Evolutionary conservation across 2,888 invertebrate genomes (phyloP).

Genomic region (Lasioglossum morio): DNA sequence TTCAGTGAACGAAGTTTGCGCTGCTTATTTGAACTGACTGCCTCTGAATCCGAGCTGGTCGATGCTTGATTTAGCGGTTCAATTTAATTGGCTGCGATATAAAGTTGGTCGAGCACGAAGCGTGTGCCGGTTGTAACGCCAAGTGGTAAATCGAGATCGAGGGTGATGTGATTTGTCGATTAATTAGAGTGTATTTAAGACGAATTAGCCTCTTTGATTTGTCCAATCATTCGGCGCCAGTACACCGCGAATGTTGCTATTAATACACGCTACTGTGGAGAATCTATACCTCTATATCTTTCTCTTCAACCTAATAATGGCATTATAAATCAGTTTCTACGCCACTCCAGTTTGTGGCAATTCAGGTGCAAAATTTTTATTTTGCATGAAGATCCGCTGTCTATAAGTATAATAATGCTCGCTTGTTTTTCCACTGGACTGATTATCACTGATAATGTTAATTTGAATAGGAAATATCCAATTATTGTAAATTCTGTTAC

Average conservation of each 20-base stretch:
- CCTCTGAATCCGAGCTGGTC: conserved; percentile 31
- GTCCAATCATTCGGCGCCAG: not conserved
- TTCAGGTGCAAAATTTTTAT: too few relatives aligned
- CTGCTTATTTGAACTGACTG: not conserved
- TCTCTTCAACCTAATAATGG: too few relatives aligned
- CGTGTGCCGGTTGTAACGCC: conserved; percentile 19
- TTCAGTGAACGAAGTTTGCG: conserved; percentile 39
- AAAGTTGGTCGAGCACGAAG: conserved; percentile 14
- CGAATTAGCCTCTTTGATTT: conserved; percentile 16
- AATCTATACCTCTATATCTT: not conserved
- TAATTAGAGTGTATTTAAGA: conserved; percentile 29
- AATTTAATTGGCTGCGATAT: conserved; percentile 50
- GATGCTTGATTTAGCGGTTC: conserved; percentile 52
- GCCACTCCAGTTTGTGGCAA: too few relatives aligned
- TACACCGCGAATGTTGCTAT: not conserved
- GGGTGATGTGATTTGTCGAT: conserved; percentile 39
- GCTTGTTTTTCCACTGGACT: not conserved
- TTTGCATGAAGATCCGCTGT: too few relatives aligned
- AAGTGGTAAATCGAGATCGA: conserved; percentile 8
- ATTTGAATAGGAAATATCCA: not conserved
- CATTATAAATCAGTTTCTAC: too few relatives aligned
- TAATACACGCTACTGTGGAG: not conserved
- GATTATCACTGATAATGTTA: not conserved
- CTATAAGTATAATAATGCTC: too few relatives aligned
- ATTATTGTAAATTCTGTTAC: not conserved